A percentile compares a stretch with the other conserved stretches of the same genome.
phyloP scores from a whole-genome alignment of 2,797 vertebrate genomes.

The Ataeniobius toweri region DNA sequence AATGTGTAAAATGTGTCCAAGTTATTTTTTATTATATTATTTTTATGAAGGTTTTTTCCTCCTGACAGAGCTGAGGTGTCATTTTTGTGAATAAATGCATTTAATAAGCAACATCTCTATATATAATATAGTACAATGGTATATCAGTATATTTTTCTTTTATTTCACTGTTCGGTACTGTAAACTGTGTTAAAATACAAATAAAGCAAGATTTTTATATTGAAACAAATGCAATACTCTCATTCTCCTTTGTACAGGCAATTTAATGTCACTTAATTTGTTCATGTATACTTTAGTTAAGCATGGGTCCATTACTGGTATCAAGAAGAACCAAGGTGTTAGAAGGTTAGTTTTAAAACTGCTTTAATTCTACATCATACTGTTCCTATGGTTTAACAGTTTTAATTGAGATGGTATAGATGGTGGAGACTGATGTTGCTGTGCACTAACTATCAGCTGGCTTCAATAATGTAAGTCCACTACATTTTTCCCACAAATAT shows the following conservation, averaged over 20 bases:
- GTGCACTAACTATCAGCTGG: no score
- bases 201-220: conserved; percentile 87
- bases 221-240: conserved; percentile 59
- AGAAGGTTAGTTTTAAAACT: neutral
- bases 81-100: conserved; percentile 88
- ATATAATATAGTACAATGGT: conserved; percentile 84
- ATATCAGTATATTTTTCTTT: conserved; percentile 88
- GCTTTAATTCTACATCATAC: neutral
- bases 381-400: no score
- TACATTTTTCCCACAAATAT: no score
- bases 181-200: conserved; percentile 89
- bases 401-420: no score
- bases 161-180: conserved; percentile 88
- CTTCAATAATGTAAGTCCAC: no score
- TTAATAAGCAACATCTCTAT: conserved; percentile 86
- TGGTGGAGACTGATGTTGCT: no score
- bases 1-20: conserved; percentile 86
- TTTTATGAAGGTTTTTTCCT: conserved; percentile 85
- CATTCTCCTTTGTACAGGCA: conserved; percentile 1
- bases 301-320: neutral
- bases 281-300: neutral
- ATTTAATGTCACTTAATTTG: neutral
- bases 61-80: conserved; percentile 84
- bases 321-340: neutral
- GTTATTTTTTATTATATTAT: conserved; percentile 91